Percentiles rank a stretch among this genome's conserved stretches.
Conservation (phyloP, 92 coral and sea anemone genomes). For the Scolanthus callimorphus region DNA sequence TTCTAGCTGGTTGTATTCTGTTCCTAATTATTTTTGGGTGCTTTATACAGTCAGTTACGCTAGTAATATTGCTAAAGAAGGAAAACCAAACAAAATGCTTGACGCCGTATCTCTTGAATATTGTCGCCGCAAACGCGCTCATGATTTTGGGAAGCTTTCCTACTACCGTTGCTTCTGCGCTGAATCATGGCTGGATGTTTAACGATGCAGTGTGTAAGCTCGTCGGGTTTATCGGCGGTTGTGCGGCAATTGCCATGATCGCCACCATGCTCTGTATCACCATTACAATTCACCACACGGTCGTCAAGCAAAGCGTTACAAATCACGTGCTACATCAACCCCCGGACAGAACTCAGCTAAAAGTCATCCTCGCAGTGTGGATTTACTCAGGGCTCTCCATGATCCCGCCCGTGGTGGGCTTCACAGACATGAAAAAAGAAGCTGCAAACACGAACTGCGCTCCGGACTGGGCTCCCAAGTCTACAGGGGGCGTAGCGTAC, state of each 20-base stretch:
- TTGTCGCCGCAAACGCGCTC: constrained; percentile 51
- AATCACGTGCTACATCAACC: background rate
- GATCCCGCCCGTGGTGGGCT: constrained; percentile 59
- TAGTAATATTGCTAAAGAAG: constrained; percentile 29
- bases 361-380: constrained; percentile 48
- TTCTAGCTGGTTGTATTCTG: constrained; percentile 20
- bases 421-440: constrained; percentile 35
- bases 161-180: constrained; percentile 38
- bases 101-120: constrained; percentile 61
- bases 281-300: constrained; percentile 26
- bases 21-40: constrained; percentile 33
- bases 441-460: constrained; percentile 53
- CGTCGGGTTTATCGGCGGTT: constrained; percentile 41
- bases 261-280: constrained; percentile 41
- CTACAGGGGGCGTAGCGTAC: constrained; percentile 24
- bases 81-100: constrained; percentile 25
- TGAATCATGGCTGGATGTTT: constrained; percentile 29
- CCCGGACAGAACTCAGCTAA: background rate
- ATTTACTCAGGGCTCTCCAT: constrained; percentile 31
- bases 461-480: constrained; percentile 50
- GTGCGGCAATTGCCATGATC: constrained; percentile 43
- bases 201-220: constrained; percentile 21
- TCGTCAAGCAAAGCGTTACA: constrained; percentile 4
- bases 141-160: constrained; percentile 57
- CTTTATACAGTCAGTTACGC: constrained; percentile 29